Percentiles rank a stretch among this genome's conserved stretches.
These are phyloP conservation scores for Sebastes umbrosus DNA, from an alignment of 2,797 vertebrate species.

Conservation along the genomic window DNA sequence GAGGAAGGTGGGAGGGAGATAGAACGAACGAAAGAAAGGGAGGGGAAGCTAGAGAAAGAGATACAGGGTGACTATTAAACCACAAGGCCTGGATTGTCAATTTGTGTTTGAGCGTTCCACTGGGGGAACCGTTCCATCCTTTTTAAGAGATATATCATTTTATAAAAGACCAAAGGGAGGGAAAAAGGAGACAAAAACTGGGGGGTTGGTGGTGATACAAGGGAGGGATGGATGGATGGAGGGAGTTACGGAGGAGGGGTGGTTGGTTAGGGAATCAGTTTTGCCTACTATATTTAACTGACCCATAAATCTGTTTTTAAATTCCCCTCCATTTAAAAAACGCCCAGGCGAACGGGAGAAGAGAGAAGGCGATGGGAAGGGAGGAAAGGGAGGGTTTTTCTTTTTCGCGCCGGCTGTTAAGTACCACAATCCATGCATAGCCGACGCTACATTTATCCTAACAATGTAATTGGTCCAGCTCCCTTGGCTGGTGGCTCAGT, in stretches of 20 bases:
- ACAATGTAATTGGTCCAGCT: slow-evolving; percentile 90
- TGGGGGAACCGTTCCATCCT: slow-evolving; percentile 81
- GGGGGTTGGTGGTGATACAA: slow-evolving; percentile 63
- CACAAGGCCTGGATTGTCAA: slow-evolving; percentile 83
- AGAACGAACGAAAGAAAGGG: slow-evolving; percentile 33
- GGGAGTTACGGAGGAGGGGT: slow-evolving; percentile 74
- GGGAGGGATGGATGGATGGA: slow-evolving; percentile 69
- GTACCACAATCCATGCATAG: slow-evolving; percentile 88
- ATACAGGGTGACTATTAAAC: slow-evolving; percentile 80
- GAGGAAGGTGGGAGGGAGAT: slow-evolving; percentile 48
- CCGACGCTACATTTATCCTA: slow-evolving; percentile 83
- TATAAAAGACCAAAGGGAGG: slow-evolving; percentile 85
- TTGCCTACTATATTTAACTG: slow-evolving; percentile 90
- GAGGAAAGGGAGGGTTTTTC: slow-evolving; percentile 76
- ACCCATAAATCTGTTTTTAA: slow-evolving; percentile 92
- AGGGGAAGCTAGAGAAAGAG: slow-evolving; percentile 42
- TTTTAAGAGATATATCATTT: slow-evolving; percentile 88
- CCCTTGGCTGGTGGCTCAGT: slow-evolving; percentile 86
- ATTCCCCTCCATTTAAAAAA: slow-evolving; percentile 87
- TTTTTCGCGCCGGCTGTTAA: slow-evolving; percentile 84
- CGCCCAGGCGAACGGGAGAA: slow-evolving; percentile 69
- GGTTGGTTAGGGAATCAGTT: slow-evolving; percentile 83
- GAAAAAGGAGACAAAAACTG: slow-evolving; percentile 70
- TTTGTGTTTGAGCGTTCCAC: slow-evolving; percentile 83
- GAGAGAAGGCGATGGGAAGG: slow-evolving; percentile 51